A percentile compares a stretch with the other conserved stretches of the same genome.
Conservation (phyloP, 2,113 vertebrate species). For the Centrocercus urophasianus region DNA sequence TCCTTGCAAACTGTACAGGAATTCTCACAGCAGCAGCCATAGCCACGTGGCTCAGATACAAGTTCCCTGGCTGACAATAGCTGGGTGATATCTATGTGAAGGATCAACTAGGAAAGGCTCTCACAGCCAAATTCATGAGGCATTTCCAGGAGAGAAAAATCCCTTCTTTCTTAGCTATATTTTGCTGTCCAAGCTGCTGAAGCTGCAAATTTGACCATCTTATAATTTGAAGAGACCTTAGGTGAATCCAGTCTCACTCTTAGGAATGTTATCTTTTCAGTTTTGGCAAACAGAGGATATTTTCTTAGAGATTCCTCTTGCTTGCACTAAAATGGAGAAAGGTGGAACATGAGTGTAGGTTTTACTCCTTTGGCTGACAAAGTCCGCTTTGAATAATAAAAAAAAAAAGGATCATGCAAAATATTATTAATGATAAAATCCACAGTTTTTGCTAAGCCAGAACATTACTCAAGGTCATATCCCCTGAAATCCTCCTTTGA, state of each 20-base stretch:
- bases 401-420: constrained; percentile 36
- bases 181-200: constrained; percentile 54
- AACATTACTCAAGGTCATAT: constrained; percentile 61
- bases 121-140: not conserved
- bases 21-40: not conserved
- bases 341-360: constrained; percentile 5
- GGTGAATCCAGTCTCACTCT: constrained; percentile 53
- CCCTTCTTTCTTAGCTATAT: not conserved
- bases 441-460: constrained; percentile 56
- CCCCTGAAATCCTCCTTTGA: constrained; percentile 64
- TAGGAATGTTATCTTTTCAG: constrained; percentile 68
- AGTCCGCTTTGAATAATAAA: constrained; percentile 32
- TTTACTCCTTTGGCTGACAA: constrained; percentile 48
- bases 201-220: constrained; percentile 24
- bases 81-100: not conserved
- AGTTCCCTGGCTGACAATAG: not conserved
- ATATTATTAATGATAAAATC: constrained; percentile 69
- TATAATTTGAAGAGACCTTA: constrained; percentile 19
- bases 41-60: not conserved
- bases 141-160: constrained; percentile 31
- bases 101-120: not conserved
- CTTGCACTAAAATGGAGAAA: constrained; percentile 9
- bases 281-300: constrained; percentile 47
- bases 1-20: not conserved
- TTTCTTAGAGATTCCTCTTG: constrained; percentile 60